These are phyloP conservation scores for Helicorthomorpha holstii DNA, from an alignment of 1,140 invertebrate species.

Conservation along the genomic window DNA sequence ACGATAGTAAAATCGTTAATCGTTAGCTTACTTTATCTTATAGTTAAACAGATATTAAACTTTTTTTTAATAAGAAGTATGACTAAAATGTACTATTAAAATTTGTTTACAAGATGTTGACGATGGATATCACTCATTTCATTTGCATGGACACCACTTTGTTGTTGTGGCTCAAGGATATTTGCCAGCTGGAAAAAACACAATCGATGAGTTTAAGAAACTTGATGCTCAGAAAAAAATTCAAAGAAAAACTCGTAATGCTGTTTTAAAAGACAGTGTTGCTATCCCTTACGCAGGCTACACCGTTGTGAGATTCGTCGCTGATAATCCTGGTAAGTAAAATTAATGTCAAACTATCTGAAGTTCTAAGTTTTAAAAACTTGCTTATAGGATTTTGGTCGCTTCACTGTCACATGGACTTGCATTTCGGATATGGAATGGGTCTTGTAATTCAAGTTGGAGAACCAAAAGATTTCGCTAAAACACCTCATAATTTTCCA, in stretches of 20 bases:
- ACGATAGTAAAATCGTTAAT: background rate
- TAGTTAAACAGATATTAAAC: background rate
- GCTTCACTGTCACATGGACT: conserved; percentile 80
- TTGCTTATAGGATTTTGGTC: conserved; percentile 55
- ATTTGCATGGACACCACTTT: conserved; percentile 68
- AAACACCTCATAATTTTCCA: background rate
- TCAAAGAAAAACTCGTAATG: background rate
- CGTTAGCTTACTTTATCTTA: too few species aligned
- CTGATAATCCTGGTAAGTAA: background rate
- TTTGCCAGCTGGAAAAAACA: background rate
- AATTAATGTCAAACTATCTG: background rate
- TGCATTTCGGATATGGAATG: conserved; percentile 79
- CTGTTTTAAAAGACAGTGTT: background rate
- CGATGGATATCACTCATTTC: conserved; percentile 74
- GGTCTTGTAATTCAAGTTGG: conserved; percentile 62
- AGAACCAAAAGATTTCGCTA: conserved; percentile 8
- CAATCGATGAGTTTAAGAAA: background rate
- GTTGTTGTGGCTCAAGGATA: conserved; percentile 60
- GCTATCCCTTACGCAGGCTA: background rate
- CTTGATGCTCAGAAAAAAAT: background rate
- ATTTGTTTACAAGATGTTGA: background rate
- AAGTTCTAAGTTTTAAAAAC: background rate
- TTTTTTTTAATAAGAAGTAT: background rate
- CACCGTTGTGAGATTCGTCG: background rate
- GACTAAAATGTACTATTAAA: background rate